phyloP scores from a whole-genome alignment of 2,797 vertebrate genomes.

The Oreochromis grahami region DNA sequence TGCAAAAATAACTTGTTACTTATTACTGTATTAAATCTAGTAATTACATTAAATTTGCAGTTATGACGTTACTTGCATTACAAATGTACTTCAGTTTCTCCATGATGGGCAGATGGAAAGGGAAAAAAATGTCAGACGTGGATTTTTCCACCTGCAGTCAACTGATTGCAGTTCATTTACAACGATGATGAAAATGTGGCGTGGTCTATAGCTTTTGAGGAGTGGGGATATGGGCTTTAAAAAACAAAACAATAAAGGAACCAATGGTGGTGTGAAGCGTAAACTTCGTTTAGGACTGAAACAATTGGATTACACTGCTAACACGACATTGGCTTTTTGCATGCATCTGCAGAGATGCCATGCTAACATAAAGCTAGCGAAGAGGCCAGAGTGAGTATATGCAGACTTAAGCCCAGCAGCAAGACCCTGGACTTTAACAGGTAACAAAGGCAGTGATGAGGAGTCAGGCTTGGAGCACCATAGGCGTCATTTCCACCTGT shows the following conservation, averaged over 20 bases:
- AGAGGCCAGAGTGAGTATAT: background rate
- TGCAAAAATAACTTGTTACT: background rate
- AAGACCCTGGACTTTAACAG: background rate
- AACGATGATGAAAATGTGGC: background rate
- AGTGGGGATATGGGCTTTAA: background rate
- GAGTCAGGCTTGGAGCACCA: background rate
- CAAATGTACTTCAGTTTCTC: background rate
- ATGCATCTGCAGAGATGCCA: background rate
- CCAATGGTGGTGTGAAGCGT: background rate
- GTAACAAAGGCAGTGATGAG: background rate
- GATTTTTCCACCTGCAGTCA: background rate
- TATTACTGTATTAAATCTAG: background rate
- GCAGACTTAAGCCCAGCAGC: background rate
- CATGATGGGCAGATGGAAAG: background rate
- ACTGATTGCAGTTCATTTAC: background rate
- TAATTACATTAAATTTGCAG: background rate
- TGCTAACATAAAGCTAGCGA: background rate
- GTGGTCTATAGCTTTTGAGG: background rate
- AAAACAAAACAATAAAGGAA: background rate
- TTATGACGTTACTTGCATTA: background rate
- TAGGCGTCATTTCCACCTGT: background rate
- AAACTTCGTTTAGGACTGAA: background rate
- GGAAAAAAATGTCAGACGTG: accelerated
- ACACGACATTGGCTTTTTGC: background rate
- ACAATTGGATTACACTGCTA: background rate